phyloP scores from a whole-genome alignment of 2,797 vertebrate species.

The Manis crassicaudata region DNA sequence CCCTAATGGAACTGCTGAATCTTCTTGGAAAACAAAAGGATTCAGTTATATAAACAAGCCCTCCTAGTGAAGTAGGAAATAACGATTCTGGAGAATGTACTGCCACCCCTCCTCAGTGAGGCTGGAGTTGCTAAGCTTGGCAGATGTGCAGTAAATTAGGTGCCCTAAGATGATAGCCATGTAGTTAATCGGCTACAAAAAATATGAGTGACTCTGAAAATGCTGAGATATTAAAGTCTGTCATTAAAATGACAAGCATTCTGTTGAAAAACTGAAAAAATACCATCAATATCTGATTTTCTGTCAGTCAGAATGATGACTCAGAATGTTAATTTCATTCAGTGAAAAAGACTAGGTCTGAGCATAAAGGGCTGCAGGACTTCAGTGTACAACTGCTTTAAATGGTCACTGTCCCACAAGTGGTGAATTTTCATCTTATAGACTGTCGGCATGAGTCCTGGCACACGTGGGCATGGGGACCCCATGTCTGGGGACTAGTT shows the following conservation, averaged over 20 bases:
- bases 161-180: slow-evolving; percentile 59
- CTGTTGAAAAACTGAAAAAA: neutral
- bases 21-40: slow-evolving; percentile 80
- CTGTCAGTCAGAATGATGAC: neutral
- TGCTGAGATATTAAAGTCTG: neutral
- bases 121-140: slow-evolving; percentile 66
- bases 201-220: slow-evolving; percentile 32
- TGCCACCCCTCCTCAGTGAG: slow-evolving; percentile 41
- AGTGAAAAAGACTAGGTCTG: neutral
- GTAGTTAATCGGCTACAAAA: slow-evolving; percentile 65
- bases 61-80: slow-evolving; percentile 56
- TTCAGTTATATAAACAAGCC: slow-evolving; percentile 79
- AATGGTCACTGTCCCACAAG: neutral
- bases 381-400: neutral
- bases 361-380: neutral
- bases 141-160: slow-evolving; percentile 61
- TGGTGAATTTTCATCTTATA: neutral
- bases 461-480: neutral
- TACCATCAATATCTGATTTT: neutral
- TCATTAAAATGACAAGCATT: neutral
- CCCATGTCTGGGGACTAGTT: neutral
- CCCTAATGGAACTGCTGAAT: slow-evolving; percentile 75
- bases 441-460: neutral
- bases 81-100: neutral
- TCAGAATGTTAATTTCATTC: neutral